Conservation (phyloP, 2,113 vertebrate genomes). For the Burhinus bistriatus region DNA sequence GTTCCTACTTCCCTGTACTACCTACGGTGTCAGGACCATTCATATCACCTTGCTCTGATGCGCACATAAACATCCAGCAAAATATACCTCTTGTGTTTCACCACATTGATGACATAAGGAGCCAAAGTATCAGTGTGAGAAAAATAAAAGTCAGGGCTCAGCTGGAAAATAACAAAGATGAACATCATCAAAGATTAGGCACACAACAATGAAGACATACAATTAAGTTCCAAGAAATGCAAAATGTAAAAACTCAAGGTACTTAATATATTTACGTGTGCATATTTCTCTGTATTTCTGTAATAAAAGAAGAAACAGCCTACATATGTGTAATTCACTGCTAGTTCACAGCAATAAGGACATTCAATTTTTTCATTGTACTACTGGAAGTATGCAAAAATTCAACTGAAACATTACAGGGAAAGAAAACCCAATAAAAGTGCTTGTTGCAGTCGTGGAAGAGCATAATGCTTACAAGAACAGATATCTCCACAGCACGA, state of each 20-base stretch:
- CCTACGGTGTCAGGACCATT: not conserved
- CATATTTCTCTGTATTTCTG: not conserved
- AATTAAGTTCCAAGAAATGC: not conserved
- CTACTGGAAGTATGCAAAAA: not conserved
- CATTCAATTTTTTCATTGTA: not conserved
- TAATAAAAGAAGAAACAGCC: not conserved
- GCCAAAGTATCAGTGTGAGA: not conserved
- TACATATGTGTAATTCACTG: not conserved
- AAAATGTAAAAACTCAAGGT: not conserved
- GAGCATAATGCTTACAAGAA: not conserved
- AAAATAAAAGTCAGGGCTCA: not conserved
- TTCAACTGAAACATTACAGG: not conserved
- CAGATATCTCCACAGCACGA: not conserved
- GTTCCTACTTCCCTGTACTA: not conserved
- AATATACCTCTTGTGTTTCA: not conserved
- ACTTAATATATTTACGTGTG: not conserved
- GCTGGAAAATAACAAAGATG: not conserved
- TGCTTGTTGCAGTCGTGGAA: not conserved
- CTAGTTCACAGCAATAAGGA: not conserved
- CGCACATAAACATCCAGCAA: not conserved
- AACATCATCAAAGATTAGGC: not conserved
- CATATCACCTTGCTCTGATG: not conserved
- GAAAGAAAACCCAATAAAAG: not conserved
- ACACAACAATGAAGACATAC: not conserved
- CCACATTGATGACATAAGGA: not conserved